A percentile compares a stretch with the other conserved stretches of the same genome.
Conservation (phyloP, 2,888 invertebrate genomes). For the Dione juno region DNA sequence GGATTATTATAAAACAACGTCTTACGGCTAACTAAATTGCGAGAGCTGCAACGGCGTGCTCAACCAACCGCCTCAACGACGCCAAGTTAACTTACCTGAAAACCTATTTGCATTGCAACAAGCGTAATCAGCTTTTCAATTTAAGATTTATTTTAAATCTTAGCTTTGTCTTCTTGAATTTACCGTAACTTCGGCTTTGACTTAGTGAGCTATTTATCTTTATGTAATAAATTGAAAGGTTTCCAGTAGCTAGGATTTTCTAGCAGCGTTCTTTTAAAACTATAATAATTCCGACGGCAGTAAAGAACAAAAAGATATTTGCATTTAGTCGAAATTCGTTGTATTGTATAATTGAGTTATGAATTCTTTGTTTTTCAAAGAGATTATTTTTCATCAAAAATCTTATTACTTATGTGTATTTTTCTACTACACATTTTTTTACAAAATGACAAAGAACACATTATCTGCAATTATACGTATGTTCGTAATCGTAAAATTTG, state of each 20-base stretch:
- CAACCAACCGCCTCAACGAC: slow-evolving; percentile 32
- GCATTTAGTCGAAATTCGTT: too few species aligned
- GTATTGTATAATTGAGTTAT: too few species aligned
- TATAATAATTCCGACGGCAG: too few species aligned
- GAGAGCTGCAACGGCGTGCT: slow-evolving; percentile 24
- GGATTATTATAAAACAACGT: slow-evolving; percentile 15
- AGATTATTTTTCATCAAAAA: too few species aligned
- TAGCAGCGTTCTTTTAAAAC: not conserved
- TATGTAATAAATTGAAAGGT: not conserved
- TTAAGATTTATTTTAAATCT: slow-evolving; percentile 1
- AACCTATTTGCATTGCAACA: slow-evolving; percentile 39
- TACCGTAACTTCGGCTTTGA: not conserved
- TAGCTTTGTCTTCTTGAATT: not conserved
- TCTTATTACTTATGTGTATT: too few species aligned
- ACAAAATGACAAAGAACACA: too few species aligned
- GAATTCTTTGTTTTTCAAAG: too few species aligned
- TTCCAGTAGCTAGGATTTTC: not conserved
- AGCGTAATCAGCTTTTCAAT: slow-evolving; percentile 27
- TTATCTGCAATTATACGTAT: too few species aligned
- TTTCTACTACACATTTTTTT: too few species aligned
- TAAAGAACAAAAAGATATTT: too few species aligned
- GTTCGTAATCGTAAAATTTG: too few species aligned
- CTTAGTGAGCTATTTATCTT: not conserved
- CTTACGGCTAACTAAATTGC: slow-evolving; percentile 23
- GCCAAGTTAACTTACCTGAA: slow-evolving; percentile 34